Evolutionary conservation across 2,888 invertebrate species (phyloP), one percentile per base, ranked within the genome.

Genomic region (Hedya salicella): DNA sequence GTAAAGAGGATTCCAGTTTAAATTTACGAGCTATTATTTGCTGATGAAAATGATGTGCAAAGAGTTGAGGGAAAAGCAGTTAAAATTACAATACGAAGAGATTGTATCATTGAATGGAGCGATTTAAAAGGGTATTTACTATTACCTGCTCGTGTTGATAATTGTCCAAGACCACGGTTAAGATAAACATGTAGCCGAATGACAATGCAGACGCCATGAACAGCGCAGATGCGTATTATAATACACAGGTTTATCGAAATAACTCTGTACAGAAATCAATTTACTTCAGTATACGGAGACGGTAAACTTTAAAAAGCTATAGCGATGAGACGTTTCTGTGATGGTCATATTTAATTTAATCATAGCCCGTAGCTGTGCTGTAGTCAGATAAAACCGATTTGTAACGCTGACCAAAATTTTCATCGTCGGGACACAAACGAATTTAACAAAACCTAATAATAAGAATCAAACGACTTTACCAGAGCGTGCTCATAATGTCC

Each of bases 11-110:
- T 50, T 14, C 13, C 40, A 32, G 30, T 57, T n/a, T 8, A 17
- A 40, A n/a, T 30, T 46, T 46, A 57, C 30, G 44, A 32, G 57
- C 30, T n/a, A 57, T 36, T 36, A 36, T 46, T 32, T 48, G 21
- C 6, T n/a, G 21, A 48, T 48, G 21, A 21, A 21, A 21, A 48
- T n/a, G 48, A 30, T 44, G 8, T 44, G 25, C n/a, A 9, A 3
- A 21, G 9, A n/a, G n/a, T n/a, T 16, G 11, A 56, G 19, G 32
- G 4, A 11, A 52, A 36, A 6, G 5, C 14, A 49, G 3, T 17
- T 21, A 11, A 13, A 21, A 48, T 21, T 48, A 48, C 8, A n/a
- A 48, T 48, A 48, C 13, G 48, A 21, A n/a, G 21, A n/a, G 21
- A 21, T 48, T 19, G n/a, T 6, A 21, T 48, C 19, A 13, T n/a